These are phyloP conservation scores for Drosophila bunnanda DNA, from an alignment of 2,888 invertebrate species.

Conservation along the genomic window DNA sequence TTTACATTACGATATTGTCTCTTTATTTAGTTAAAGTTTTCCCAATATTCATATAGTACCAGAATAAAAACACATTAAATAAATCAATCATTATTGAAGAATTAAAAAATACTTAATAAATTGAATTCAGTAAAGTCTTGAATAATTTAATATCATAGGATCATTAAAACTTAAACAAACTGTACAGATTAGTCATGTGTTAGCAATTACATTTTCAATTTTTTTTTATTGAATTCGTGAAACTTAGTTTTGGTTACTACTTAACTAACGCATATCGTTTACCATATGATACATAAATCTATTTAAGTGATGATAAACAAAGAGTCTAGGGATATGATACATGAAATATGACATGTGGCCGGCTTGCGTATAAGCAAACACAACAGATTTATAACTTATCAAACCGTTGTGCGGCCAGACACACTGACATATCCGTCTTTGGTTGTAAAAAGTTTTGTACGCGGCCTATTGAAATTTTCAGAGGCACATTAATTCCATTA, in stretches of 20 bases:
- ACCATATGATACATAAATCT: background rate
- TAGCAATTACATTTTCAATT: background rate
- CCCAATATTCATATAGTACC: background rate
- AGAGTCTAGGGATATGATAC: constrained; percentile 3
- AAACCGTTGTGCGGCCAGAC: constrained; percentile 54
- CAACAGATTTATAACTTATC: constrained; percentile 60
- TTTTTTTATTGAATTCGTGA: background rate
- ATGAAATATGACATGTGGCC: constrained; percentile 37
- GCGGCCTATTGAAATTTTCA: constrained; percentile 62
- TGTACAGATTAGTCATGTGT: too few species aligned
- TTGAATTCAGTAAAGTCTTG: background rate
- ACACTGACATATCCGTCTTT: constrained; percentile 33
- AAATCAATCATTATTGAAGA: background rate
- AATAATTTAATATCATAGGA: background rate
- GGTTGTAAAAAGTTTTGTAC: constrained; percentile 50
- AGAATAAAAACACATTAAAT: background rate
- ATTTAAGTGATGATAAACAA: background rate
- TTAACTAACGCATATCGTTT: background rate
- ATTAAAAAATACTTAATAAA: background rate
- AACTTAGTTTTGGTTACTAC: background rate
- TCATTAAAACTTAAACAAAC: background rate
- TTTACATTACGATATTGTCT: background rate
- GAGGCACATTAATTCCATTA: constrained; percentile 69
- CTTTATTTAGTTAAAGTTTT: background rate
- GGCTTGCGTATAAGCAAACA: constrained; percentile 22